phyloP scores from a whole-genome alignment of 2,888 invertebrate species.

The Nipponacmea schrenckii region DNA sequence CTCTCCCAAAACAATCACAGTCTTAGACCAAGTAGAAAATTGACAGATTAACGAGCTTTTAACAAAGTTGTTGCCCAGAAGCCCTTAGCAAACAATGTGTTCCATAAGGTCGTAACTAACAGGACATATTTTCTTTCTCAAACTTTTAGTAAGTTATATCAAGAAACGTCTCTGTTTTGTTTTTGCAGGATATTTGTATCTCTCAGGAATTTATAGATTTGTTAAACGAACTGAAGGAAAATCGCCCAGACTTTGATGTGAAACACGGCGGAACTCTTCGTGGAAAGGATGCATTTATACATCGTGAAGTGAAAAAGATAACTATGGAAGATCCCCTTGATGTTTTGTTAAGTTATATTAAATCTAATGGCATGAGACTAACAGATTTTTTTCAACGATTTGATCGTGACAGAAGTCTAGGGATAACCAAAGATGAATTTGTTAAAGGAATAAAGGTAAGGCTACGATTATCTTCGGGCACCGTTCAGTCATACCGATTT shows the following conservation, averaged over 20 bases:
- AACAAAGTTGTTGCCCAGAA: too few relatives aligned
- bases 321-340: constrained; percentile 45
- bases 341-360: constrained; percentile 44
- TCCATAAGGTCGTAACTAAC: too few relatives aligned
- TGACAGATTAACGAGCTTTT: too few relatives aligned
- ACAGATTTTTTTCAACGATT: constrained; percentile 53
- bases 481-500: too few relatives aligned
- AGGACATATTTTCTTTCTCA: too few relatives aligned
- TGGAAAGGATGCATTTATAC: constrained; percentile 29
- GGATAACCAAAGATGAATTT: constrained; percentile 45
- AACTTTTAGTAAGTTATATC: too few relatives aligned
- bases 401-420: constrained; percentile 49
- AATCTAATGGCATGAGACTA: constrained; percentile 41
- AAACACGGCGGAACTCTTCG: constrained; percentile 41
- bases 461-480: not conserved
- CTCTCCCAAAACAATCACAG: too few relatives aligned
- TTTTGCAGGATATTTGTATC: constrained; percentile 43
- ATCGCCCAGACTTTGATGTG: constrained; percentile 41
- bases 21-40: too few relatives aligned
- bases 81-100: too few relatives aligned
- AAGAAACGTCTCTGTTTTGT: not conserved
- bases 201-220: constrained; percentile 37
- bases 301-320: constrained; percentile 11
- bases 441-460: constrained; percentile 39
- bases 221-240: constrained; percentile 30